Base-by-base conservation (phyloP, 2,888 invertebrate species). In the Lissocephala sabroskyi region DNA sequence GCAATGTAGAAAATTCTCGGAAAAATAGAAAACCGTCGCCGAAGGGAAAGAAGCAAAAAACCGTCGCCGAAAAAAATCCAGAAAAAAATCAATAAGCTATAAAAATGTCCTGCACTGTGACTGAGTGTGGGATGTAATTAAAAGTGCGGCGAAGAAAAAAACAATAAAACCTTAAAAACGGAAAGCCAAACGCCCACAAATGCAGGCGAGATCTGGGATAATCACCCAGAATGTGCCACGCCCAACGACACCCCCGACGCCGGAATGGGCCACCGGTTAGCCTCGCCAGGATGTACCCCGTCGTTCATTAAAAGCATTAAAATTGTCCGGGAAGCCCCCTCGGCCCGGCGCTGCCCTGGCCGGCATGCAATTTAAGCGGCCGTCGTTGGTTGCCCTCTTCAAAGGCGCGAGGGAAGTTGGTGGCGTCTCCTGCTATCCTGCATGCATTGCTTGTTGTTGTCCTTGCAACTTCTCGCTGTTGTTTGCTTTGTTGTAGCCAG, bases 301-400 rank as follows among this genome's bases (percentile, higher is more conserved):
- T 2, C 16, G 37, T 43, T 47, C 52, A 57, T 73, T 62, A 62
- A 68, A 73, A 65, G 60, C 77, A 73, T 76, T 68, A 62, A 59
- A 65, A 67, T 59, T 47, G 64, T 61, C 59, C 42, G 54, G 56
- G 40, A 45, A 42, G 16, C 28, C 35, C 14, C 35, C 4, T 16
- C 35, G 13, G 23, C 23, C n/a, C n/a, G n/a, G n/a, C n/a, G n/a
- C n/a, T n/a, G n/a, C n/a, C n/a, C n/a, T n/a, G n/a, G n/a, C n/a
- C n/a, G 73, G 73, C 62, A 73, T 68, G 68, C 68, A 68, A 76
- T 73, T 67, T 71, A 62, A 62, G 59, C 51, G 35, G 3, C 35
- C 10, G 14, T 35, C 35, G 35, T 23, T 23, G 3, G n/a, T 23
- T 23, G 23, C 23, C 35, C 35, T 16, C 35, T 16, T 7, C 10